Evolutionary conservation across 1,140 invertebrate genomes (phyloP).

Genomic region (Meloidogyne hapla): DNA sequence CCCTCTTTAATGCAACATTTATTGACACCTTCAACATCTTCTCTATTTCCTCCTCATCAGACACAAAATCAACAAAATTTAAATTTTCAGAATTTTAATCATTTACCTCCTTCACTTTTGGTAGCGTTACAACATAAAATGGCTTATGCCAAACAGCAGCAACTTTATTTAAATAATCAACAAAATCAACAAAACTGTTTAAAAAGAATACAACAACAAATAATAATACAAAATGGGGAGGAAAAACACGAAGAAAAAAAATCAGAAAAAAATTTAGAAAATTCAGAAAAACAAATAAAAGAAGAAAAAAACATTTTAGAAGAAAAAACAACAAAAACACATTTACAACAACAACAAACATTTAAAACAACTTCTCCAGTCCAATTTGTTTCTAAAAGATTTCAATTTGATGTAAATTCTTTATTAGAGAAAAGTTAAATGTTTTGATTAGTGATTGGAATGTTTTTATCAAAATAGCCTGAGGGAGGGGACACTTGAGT

Average conservation of each 20-base stretch:
- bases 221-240: no score
- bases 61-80: not conserved
- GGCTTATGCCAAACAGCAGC: not conserved
- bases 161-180: not conserved
- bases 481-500: no score
- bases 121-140: constrained; percentile 2
- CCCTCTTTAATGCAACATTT: not conserved
- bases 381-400: constrained; percentile 6
- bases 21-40: not conserved
- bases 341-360: not conserved
- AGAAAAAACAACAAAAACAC: not conserved
- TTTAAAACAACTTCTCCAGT: no score
- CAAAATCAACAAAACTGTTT: no score
- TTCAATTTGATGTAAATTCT: constrained; percentile 6
- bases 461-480: no score
- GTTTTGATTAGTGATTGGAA: no score
- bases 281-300: no score
- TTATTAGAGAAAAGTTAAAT: not conserved
- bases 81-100: not conserved
- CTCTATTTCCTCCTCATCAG: not conserved
- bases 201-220: no score
- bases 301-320: not conserved
- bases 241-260: no score
- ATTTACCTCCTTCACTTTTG: not conserved
- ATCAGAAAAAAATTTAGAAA: no score